These are phyloP conservation scores for Cryptomyrus ogoouensis DNA, from an alignment of 2,113 vertebrate species.

Conservation along the genomic window DNA sequence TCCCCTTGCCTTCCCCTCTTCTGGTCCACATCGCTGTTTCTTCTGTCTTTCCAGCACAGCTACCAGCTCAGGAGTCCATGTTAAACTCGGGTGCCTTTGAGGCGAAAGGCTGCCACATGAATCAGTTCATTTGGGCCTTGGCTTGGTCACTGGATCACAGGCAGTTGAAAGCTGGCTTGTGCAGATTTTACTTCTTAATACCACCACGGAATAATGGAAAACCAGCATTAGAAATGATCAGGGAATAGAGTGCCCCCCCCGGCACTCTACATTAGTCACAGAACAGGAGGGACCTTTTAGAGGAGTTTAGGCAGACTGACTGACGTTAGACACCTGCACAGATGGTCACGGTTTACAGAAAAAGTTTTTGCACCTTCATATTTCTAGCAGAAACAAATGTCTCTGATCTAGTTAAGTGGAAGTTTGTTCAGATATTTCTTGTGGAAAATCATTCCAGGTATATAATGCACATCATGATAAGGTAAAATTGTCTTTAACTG, in stretches of 20 bases:
- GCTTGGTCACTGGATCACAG: neutral
- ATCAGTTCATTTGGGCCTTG: neutral
- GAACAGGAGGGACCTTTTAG: neutral
- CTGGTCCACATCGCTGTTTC: neutral
- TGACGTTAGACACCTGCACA: neutral
- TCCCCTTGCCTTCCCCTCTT: neutral
- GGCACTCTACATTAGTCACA: neutral
- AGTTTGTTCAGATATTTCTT: neutral
- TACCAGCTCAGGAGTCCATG: neutral
- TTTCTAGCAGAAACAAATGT: neutral
- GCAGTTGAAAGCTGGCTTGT: neutral
- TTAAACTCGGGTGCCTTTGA: neutral
- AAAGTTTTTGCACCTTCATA: neutral
- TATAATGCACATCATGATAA: neutral
- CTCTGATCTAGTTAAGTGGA: neutral
- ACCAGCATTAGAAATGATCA: neutral
- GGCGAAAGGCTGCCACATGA: neutral
- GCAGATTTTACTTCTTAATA: neutral
- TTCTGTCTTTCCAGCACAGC: neutral
- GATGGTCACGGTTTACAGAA: neutral
- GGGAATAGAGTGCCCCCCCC: neutral
- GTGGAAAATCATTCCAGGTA: neutral
- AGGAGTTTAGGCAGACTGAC: neutral
- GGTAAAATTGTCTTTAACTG: neutral
- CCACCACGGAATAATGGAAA: neutral